Evolutionary conservation across 2,113 vertebrate genomes (phyloP).

Genomic region (Mastomys natalensis): DNA sequence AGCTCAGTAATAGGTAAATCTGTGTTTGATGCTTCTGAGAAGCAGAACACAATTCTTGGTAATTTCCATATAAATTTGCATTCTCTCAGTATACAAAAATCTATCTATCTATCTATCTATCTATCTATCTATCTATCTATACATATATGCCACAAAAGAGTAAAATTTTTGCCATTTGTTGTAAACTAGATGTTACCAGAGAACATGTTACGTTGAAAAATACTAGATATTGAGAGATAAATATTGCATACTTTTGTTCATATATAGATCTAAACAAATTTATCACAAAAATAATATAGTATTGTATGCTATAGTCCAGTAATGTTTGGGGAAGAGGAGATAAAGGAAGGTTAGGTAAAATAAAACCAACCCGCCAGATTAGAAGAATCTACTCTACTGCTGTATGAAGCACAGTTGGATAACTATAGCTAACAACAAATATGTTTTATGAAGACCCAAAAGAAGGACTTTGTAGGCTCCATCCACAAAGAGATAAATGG

Average conservation of each 20-base stretch:
- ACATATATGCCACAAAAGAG: neutral
- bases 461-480: neutral
- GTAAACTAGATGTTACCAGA: neutral
- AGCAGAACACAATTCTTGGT: neutral
- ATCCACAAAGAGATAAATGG: neutral
- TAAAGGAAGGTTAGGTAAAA: neutral
- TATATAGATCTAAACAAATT: neutral
- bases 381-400: neutral
- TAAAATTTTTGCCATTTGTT: neutral
- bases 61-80: neutral
- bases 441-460: neutral
- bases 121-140: neutral
- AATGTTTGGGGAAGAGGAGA: neutral
- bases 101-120: neutral
- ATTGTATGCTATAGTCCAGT: neutral
- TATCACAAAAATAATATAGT: neutral
- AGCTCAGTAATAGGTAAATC: neutral
- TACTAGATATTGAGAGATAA: neutral
- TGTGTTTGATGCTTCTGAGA: neutral
- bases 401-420: neutral
- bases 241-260: neutral
- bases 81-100: no score
- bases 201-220: neutral
- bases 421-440: no score
- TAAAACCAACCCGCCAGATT: neutral